Conservation (phyloP, 2,888 invertebrate genomes). For the Torymus tubicola region DNA sequence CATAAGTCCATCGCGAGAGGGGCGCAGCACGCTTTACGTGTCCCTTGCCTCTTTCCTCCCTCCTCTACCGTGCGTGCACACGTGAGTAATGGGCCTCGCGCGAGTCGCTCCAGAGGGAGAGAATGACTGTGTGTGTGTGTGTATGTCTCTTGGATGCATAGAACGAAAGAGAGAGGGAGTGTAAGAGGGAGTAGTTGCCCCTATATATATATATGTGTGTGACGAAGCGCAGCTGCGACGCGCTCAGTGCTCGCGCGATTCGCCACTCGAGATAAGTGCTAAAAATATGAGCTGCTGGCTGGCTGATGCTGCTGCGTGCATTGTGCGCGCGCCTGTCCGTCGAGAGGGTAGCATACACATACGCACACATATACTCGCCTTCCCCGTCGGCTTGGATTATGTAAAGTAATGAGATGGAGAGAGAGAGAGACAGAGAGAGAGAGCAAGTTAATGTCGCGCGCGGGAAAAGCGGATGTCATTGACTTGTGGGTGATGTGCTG, state of each 20-base stretch:
- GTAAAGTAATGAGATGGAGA: conserved; percentile 31
- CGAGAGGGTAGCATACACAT: too few species aligned
- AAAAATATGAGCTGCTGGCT: conserved; percentile 28
- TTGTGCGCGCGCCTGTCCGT: too few species aligned
- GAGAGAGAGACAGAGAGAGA: too few species aligned
- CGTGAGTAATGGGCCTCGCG: conserved; percentile 37
- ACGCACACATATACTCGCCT: too few species aligned
- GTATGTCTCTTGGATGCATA: too few species aligned
- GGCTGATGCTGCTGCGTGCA: neutral
- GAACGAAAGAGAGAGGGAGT: too few species aligned
- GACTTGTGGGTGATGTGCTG: neutral
- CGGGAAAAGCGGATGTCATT: conserved; percentile 15
- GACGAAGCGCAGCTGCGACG: conserved; percentile 9
- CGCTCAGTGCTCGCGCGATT: conserved; percentile 1
- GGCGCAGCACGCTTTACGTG: conserved; percentile 12
- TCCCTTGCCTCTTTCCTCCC: conserved; percentile 20
- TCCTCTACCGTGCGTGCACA: neutral
- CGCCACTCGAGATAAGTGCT: conserved; percentile 46
- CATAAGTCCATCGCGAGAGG: conserved; percentile 24
- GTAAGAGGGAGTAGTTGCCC: too few species aligned
- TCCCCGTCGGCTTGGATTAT: conserved; percentile 12
- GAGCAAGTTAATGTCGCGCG: conserved; percentile 3
- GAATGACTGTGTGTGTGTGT: too few species aligned
- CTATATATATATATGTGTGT: neutral
- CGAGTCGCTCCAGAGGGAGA: neutral